Base-by-base conservation (phyloP, 2,888 invertebrate species). In the Agrilus biguttatus region DNA sequence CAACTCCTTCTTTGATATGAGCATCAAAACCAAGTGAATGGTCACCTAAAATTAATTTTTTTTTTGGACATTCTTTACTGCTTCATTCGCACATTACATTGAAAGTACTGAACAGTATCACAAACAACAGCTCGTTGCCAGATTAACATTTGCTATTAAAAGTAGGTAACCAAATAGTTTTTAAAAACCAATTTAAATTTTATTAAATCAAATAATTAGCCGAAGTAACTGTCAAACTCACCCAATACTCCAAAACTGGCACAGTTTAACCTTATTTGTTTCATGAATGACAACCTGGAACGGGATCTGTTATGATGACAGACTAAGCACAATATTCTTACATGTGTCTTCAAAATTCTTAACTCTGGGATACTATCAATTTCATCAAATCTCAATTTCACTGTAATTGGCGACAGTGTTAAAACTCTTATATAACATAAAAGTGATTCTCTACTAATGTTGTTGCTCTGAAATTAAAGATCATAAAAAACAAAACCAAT, bases 331-430 rank as follows among this genome's bases (percentile, higher is more conserved):
- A 77, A 53, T 48, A 81, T 71, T 47, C 74, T 69, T 3, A 77
- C 76, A 65, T 83, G 76, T 8, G 72, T 67, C 13, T 67, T 63
- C 19, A 83, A 60, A 0, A 78, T 67, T 53, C 70, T 62, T 47
- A 81, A 75, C 53, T 83, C 78, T 32, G 77, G 76, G 21, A 72
- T 65, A 28, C 61, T 65, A 36, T 67, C 63, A 1, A 84, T 59
- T 47, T 74, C 72, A 0, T 72, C 60, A 2, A 84, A 58, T 7
- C 83, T 68, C 33, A 69, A 58, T 14, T 68, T 55, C 0, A 85
- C 71, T 1, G 77, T 77, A 21, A 71, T 65, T 0, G 78, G 67
- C 0, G 70, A 63, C 53, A 83, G 63, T 4, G 73, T 72, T 39
- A 78, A 74, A 2, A 82, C 65, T 49, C 71, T 72, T 28, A 78